Conservation (phyloP, 2,113 vertebrate species). For the Atherinomorus stipes region DNA sequence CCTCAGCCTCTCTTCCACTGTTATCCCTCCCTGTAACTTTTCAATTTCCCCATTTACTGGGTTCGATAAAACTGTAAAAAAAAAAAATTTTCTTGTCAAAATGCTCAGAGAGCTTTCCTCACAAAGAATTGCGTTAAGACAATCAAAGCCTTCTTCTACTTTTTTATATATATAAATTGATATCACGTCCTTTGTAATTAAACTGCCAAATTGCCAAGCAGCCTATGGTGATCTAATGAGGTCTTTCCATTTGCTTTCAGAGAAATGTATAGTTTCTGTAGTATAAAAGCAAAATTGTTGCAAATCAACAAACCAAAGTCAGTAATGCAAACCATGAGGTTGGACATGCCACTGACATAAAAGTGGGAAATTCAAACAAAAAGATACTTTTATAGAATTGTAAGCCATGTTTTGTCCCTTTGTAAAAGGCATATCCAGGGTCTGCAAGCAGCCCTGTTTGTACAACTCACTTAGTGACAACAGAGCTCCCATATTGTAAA, state of each 20-base stretch:
- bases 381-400: slow-evolving; percentile 10
- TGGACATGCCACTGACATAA: slow-evolving; percentile 25
- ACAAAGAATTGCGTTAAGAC: slow-evolving; percentile 77
- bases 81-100: slow-evolving; percentile 24
- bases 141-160: slow-evolving; percentile 72
- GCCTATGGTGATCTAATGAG: slow-evolving; percentile 15
- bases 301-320: slow-evolving; percentile 35
- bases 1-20: slow-evolving; percentile 29
- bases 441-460: slow-evolving; percentile 39
- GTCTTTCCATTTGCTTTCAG: slow-evolving; percentile 16
- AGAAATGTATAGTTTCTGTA: slow-evolving; percentile 30
- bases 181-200: slow-evolving; percentile 49
- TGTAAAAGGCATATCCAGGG: slow-evolving; percentile 40
- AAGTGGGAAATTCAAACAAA: not conserved
- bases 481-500: slow-evolving; percentile 32
- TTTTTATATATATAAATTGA: slow-evolving; percentile 60
- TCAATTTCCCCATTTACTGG: slow-evolving; percentile 5
- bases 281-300: slow-evolving; percentile 19
- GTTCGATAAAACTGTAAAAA: slow-evolving; percentile 16
- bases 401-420: slow-evolving; percentile 32
- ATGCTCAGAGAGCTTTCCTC: slow-evolving; percentile 49
- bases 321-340: slow-evolving; percentile 14
- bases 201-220: slow-evolving; percentile 58
- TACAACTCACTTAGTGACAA: slow-evolving; percentile 24
- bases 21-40: slow-evolving; percentile 14